Evolutionary conservation across 2,113 vertebrate species (phyloP).

Genomic region (Cyanocitta stelleri): DNA sequence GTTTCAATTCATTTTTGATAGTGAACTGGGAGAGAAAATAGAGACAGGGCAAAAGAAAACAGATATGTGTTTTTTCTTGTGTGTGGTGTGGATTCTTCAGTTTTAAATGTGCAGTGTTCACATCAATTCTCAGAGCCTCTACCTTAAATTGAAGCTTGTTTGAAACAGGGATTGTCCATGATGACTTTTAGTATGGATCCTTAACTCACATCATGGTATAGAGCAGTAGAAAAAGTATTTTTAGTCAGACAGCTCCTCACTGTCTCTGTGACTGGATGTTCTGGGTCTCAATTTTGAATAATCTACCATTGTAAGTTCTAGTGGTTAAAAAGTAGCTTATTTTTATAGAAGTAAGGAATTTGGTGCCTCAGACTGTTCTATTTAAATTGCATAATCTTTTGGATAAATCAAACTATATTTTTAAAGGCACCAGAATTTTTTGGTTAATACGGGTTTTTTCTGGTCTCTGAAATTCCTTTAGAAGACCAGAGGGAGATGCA

Average conservation of each 20-base stretch:
- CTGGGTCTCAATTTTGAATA: not conserved
- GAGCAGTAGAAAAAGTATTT: not conserved
- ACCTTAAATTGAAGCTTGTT: not conserved
- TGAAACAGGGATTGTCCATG: not conserved
- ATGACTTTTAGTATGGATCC: not conserved
- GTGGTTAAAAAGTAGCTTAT: not conserved
- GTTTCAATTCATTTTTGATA: not conserved
- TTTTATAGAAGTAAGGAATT: not conserved
- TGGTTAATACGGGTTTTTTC: accelerated
- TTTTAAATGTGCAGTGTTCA: not conserved
- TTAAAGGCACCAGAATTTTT: not conserved
- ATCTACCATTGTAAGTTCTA: not conserved
- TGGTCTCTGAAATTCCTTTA: not conserved
- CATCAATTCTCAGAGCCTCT: not conserved
- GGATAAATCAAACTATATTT: not conserved
- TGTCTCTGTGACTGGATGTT: not conserved
- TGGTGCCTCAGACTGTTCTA: not conserved
- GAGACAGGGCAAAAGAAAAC: not conserved
- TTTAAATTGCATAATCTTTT: not conserved
- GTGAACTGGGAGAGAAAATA: not conserved
- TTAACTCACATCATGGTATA: not conserved
- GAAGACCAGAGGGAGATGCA: not conserved
- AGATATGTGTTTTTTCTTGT: not conserved
- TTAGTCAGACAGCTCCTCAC: not conserved
- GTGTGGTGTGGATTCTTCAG: not conserved